These are phyloP conservation scores for Hydractinia echinata DNA, from an alignment of 30 jellyfish, hydroid and myxozoan genomes.

Conservation along the genomic window DNA sequence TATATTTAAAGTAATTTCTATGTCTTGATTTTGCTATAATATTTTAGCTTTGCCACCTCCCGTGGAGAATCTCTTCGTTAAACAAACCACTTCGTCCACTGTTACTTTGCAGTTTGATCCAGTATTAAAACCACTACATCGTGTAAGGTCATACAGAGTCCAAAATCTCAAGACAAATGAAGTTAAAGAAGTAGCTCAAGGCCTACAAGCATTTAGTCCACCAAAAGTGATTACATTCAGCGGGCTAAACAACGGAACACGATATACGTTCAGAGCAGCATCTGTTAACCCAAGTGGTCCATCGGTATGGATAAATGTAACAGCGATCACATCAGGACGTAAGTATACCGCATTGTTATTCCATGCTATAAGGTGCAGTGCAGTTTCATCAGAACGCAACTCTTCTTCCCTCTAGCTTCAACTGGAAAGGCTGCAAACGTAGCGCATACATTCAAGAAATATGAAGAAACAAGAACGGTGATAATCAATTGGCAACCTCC, in stretches of 20 bases:
- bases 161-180: background rate
- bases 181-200: background rate
- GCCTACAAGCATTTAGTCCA: background rate
- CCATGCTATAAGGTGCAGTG: no score
- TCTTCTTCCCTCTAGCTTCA: background rate
- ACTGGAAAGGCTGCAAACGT: background rate
- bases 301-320: background rate
- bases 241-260: background rate
- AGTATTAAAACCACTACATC: background rate
- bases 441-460: background rate
- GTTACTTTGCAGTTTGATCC: slow-evolving; percentile 5
- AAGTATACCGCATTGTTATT: no score
- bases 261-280: slow-evolving; percentile 3
- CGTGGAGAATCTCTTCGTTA: background rate
- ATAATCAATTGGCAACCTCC: slow-evolving; percentile 13
- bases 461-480: background rate
- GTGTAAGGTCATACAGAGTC: slow-evolving; percentile 1
- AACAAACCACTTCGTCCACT: background rate
- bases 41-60: background rate
- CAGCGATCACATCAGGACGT: no score
- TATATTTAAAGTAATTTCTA: no score
- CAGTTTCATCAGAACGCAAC: no score
- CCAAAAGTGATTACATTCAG: background rate
- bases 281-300: slow-evolving; percentile 26
- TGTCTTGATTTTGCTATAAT: no score